phyloP scores from a whole-genome alignment of 2,888 invertebrate genomes.

The Sminthurinus aureus region DNA sequence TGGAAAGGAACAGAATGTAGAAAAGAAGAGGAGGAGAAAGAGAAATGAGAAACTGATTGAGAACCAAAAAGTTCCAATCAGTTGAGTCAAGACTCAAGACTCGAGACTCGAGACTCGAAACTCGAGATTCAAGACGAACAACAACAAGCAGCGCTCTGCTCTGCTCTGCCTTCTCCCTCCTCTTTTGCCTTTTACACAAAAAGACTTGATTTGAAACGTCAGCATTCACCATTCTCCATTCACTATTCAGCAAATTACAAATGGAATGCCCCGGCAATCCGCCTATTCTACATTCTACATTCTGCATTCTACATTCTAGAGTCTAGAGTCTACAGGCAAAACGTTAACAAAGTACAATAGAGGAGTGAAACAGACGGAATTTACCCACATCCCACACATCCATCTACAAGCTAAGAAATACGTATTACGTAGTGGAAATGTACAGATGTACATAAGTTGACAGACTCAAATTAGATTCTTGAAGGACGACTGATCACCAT shows the following conservation, averaged over 20 bases:
- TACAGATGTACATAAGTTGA: too few species aligned
- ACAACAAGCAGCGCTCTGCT: too few species aligned
- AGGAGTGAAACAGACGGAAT: constrained; percentile 12
- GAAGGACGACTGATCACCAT: constrained; percentile 32
- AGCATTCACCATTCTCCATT: not conserved
- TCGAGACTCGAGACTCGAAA: too few species aligned
- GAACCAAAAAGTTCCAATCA: constrained; percentile 24
- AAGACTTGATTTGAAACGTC: constrained; percentile 24
- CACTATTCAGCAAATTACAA: not conserved
- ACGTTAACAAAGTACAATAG: not conserved
- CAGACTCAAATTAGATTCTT: constrained; percentile 33
- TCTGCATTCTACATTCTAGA: too few species aligned
- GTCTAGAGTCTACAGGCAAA: constrained; percentile 8
- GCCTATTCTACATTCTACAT: not conserved
- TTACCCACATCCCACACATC: not conserved
- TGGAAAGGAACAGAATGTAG: not conserved
- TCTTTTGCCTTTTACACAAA: not conserved
- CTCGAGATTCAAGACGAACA: not conserved
- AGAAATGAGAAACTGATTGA: not conserved
- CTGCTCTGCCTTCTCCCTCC: too few species aligned
- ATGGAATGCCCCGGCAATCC: too few species aligned
- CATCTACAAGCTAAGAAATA: not conserved
- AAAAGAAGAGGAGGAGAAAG: not conserved
- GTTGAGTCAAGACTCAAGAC: constrained; percentile 13
- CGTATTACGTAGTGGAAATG: too few species aligned